phyloP scores from a whole-genome alignment of 2,888 invertebrate genomes.

The Eupeodes luniger region DNA sequence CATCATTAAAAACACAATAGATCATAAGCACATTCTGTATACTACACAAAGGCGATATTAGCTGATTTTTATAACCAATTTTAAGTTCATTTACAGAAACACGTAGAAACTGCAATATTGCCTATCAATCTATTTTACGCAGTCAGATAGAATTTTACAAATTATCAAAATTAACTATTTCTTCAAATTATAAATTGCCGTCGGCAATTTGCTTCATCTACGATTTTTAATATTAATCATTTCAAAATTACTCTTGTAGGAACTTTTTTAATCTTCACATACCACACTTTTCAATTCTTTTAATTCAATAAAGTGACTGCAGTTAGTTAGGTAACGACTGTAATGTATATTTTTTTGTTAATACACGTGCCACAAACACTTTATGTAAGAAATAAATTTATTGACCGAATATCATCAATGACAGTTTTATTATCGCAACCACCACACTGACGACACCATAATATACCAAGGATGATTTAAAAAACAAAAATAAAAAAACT shows the following conservation, averaged over 20 bases:
- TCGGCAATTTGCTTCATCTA: not conserved
- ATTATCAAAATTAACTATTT: no score
- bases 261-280: no score
- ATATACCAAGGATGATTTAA: not conserved
- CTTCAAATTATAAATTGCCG: not conserved
- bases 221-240: no score
- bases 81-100: no score
- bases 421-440: conserved; percentile 82
- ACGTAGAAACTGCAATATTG: no score
- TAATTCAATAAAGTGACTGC: not conserved
- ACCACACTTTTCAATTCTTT: not conserved
- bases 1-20: no score
- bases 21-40: no score
- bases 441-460: conserved; percentile 78
- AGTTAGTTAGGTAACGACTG: not conserved
- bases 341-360: conserved; percentile 47
- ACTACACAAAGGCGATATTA: no score
- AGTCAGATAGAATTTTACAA: no score
- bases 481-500: conserved; percentile 14
- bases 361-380: conserved; percentile 78
- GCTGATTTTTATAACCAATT: no score
- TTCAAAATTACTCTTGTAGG: no score
- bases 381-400: conserved; percentile 79
- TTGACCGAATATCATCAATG: conserved; percentile 80
- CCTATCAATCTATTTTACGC: no score